These are phyloP conservation scores for Apamea epomidion DNA, from an alignment of 2,888 invertebrate genomes.

Conservation along the genomic window DNA sequence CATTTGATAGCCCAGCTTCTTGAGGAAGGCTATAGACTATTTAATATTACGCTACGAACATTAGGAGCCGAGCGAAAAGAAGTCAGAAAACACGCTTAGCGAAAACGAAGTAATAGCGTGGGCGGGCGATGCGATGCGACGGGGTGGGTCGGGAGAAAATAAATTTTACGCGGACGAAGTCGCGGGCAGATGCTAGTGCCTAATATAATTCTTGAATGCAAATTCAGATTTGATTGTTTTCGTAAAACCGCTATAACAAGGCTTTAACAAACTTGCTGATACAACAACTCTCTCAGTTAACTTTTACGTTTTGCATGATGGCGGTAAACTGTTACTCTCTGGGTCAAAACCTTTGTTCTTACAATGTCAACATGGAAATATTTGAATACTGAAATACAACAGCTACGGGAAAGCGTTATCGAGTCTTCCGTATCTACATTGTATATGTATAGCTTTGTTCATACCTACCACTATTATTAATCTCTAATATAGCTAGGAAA, in stretches of 20 bases:
- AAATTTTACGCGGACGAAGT: too few species aligned
- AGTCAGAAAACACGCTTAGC: too few species aligned
- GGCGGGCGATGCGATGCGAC: too few species aligned
- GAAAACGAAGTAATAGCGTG: too few species aligned
- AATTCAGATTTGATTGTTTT: not conserved
- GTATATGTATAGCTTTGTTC: not conserved
- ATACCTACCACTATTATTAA: not conserved
- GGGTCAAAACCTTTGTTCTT: constrained; percentile 37
- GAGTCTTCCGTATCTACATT: constrained; percentile 3
- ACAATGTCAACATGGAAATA: constrained; percentile 38
- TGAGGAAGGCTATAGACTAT: too few species aligned
- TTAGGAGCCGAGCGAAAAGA: too few species aligned
- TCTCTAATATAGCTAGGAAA: constrained; percentile 23
- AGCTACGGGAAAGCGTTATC: constrained; percentile 28
- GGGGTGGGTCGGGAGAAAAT: too few species aligned
- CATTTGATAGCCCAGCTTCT: too few species aligned
- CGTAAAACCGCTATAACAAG: not conserved
- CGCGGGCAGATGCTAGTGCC: too few species aligned
- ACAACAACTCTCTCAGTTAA: not conserved
- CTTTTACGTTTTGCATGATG: not conserved
- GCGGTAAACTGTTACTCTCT: constrained; percentile 6
- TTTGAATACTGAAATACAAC: constrained; percentile 11
- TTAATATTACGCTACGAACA: too few species aligned
- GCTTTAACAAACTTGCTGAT: not conserved
- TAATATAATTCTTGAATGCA: not conserved